Evolutionary conservation across 2,113 vertebrate species (phyloP), one percentile per base, ranked within the genome.

Genomic region (Xiphorhynchus elegans): DNA sequence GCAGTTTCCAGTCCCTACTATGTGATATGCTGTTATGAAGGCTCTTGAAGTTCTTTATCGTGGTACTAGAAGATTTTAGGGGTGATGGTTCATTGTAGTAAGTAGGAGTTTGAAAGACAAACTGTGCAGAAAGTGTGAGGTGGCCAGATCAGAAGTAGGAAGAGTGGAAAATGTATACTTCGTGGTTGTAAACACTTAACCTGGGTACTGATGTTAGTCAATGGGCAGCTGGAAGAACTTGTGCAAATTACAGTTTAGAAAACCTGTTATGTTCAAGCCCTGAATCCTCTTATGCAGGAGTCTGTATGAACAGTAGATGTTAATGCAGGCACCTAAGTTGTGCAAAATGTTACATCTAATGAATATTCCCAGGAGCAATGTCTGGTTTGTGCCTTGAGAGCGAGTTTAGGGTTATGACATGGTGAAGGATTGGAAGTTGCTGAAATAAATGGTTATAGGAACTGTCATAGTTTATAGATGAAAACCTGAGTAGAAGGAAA

Each of bases 161-260:
- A 63, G 37, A 24, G 17, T 24, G 18, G 17, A 29, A 60, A 59
- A 18, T 11, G 14, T 0, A 1, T 70, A 1, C 7, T 29, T 4
- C 28, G 21, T 28, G 24, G 4, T 50, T 90, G 25, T 76, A 17
- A 73, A 16, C 11, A 9, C 15, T 52, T 35, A 39, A 39, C 40
- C 13, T n/a, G 46, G 33, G n/a, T 3, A 1, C 29, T 46, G 47
- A 20, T 44, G 11, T 49, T 63, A 40, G 28, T 52, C 46, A 68
- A 2, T 17, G 58, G 17, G 4, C 25, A 85, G 26, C 0, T 1
- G 68, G 24, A 63, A 33, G 49, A 73, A 46, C 31, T 64, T 23
- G 40, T 77, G 49, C 21, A 66, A 72, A 42, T 40, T 29, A 12
- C 17, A 25, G n/a, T 69, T 73, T 25, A 26, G 49, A 83, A 76